Conservation (phyloP, 2,797 vertebrate genomes). For the Rhabdomys pumilio region DNA sequence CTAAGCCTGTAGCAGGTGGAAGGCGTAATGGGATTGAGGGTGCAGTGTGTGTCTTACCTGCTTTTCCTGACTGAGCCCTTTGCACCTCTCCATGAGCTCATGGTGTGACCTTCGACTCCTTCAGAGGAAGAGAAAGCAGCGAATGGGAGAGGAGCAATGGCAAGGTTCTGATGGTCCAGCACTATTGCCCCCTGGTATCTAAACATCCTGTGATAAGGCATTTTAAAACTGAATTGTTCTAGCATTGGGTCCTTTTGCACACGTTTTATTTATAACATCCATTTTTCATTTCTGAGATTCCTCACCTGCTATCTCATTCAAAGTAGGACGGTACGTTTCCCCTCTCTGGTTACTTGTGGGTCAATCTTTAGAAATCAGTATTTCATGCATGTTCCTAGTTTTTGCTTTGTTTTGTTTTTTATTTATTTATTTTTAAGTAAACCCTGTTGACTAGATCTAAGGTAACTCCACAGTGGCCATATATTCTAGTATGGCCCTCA, state of each 20-base stretch:
- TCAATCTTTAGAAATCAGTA: neutral
- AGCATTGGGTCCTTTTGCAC: neutral
- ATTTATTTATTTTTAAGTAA: neutral
- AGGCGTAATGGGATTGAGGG: neutral
- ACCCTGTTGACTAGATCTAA: neutral
- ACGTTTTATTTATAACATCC: neutral
- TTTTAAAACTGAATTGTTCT: conserved; percentile 12
- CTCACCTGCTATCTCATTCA: neutral
- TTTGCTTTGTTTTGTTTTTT: neutral
- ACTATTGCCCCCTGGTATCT: neutral
- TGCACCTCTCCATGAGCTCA: neutral
- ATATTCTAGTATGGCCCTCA: neutral
- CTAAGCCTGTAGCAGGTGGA: neutral
- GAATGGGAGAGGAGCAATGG: neutral
- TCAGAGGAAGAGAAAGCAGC: neutral
- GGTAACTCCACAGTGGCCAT: neutral
- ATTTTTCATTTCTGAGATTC: neutral
- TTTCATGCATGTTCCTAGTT: neutral
- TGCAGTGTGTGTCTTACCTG: neutral
- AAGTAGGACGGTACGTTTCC: neutral
- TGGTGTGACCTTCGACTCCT: neutral
- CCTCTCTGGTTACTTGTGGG: neutral
- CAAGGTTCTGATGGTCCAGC: neutral
- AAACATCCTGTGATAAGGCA: neutral
- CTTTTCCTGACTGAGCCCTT: neutral